Percentiles rank a stretch among this genome's conserved stretches.
phyloP scores from a whole-genome alignment of 2,888 invertebrate species.

The Clistopyga incitator region DNA sequence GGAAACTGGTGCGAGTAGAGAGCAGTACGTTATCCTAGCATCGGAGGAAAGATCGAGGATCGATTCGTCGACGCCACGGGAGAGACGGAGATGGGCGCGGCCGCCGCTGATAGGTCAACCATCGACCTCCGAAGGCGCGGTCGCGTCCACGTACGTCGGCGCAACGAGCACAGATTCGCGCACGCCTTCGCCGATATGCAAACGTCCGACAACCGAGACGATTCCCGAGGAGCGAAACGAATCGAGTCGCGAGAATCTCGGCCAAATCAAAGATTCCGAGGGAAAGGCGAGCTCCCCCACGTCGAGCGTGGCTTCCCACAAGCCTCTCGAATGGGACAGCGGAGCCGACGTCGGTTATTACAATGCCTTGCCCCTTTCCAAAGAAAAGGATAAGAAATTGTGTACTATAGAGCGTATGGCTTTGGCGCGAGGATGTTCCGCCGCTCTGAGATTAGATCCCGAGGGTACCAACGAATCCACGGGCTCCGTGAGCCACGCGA shows the following conservation, averaged over 20 bases:
- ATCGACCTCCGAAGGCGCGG: conserved; percentile 51
- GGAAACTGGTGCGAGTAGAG: conserved; percentile 67
- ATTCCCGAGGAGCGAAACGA: conserved; percentile 76
- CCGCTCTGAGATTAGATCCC: conserved; percentile 83
- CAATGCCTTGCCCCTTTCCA: conserved; percentile 83
- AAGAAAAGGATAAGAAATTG: conserved; percentile 85
- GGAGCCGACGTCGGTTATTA: conserved; percentile 94
- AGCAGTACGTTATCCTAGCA: conserved; percentile 74
- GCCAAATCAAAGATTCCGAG: conserved; percentile 73
- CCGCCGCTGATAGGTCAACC: conserved; percentile 83
- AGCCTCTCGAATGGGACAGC: conserved; percentile 94
- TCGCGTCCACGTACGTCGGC: conserved; percentile 35
- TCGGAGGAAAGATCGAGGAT: conserved; percentile 67
- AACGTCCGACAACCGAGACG: conserved; percentile 70
- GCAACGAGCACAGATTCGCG: conserved; percentile 70
- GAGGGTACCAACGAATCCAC: conserved; percentile 83
- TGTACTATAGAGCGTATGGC: conserved; percentile 89
- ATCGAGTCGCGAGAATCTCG: conserved; percentile 71
- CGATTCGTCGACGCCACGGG: conserved; percentile 75
- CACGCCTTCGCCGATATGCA: conserved; percentile 74
- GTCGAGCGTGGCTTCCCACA: conserved; percentile 90
- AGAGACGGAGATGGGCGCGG: conserved; percentile 81
- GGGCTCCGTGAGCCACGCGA: conserved; percentile 65
- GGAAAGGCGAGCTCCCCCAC: conserved; percentile 88
- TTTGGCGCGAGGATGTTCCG: conserved; percentile 83